Conservation (phyloP, 2,797 vertebrate genomes). For the Denticeps clupeoides region DNA sequence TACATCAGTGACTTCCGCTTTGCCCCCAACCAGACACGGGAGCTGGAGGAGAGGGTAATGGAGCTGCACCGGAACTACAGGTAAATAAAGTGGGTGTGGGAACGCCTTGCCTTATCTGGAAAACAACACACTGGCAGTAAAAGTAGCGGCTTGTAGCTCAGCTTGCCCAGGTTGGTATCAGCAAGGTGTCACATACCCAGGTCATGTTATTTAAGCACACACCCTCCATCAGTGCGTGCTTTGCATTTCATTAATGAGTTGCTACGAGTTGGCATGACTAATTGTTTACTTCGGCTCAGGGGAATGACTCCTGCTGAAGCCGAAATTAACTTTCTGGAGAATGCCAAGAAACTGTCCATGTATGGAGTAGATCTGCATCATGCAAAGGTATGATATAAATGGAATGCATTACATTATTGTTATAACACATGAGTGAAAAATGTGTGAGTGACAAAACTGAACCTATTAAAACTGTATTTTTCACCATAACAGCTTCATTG, state of each 20-base stretch:
- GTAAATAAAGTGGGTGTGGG: slow-evolving; percentile 34
- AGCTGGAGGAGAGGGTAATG: slow-evolving; percentile 80
- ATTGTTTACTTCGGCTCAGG: slow-evolving; percentile 50
- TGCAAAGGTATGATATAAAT: slow-evolving; percentile 70
- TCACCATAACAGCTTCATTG: too few relatives aligned
- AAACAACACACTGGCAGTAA: too few relatives aligned
- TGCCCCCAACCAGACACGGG: slow-evolving; percentile 75
- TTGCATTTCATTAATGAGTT: not conserved
- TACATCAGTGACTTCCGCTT: slow-evolving; percentile 74
- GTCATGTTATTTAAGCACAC: too few relatives aligned
- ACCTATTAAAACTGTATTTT: too few relatives aligned
- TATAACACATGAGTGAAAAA: too few relatives aligned
- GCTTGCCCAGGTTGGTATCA: too few relatives aligned
- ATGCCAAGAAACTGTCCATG: slow-evolving; percentile 98
- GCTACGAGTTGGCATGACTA: not conserved
- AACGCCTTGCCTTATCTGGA: too few relatives aligned
- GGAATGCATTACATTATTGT: too few relatives aligned
- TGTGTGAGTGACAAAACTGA: too few relatives aligned
- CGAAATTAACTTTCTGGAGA: slow-evolving; percentile 96
- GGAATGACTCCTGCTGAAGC: slow-evolving; percentile 96
- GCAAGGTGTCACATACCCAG: too few relatives aligned
- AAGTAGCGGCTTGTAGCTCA: too few relatives aligned
- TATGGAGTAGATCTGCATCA: slow-evolving; percentile 96
- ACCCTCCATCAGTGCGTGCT: too few relatives aligned
- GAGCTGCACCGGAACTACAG: slow-evolving; percentile 79